These are phyloP conservation scores for Glossophaga mutica DNA, from an alignment of 2,797 vertebrate genomes.

Conservation along the genomic window DNA sequence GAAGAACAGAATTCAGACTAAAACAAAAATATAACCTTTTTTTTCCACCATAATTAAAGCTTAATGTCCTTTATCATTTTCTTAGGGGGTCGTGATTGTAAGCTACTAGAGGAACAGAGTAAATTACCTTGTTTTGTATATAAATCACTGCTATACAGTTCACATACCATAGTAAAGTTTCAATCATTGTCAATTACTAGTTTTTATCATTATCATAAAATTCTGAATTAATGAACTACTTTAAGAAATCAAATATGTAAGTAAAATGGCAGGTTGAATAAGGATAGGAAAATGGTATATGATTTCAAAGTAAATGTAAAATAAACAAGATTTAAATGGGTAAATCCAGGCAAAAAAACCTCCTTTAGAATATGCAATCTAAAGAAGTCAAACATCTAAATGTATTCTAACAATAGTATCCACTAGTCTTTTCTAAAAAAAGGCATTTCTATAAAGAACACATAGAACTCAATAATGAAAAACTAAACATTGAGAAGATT, in stretches of 20 bases:
- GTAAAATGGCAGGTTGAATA: not conserved
- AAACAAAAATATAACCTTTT: not conserved
- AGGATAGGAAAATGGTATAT: not conserved
- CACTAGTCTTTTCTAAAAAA: not conserved
- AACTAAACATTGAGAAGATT: not conserved
- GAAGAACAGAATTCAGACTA: not conserved
- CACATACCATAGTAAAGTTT: not conserved
- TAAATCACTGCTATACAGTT: not conserved
- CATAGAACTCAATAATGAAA: not conserved
- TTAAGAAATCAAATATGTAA: not conserved
- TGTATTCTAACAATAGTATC: not conserved
- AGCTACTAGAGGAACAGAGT: not conserved
- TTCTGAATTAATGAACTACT: not conserved
- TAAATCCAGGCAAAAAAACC: not conserved
- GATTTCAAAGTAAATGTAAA: conserved; percentile 11
- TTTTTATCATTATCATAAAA: not conserved
- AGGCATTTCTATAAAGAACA: not conserved
- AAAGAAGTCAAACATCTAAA: not conserved
- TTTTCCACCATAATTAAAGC: not conserved
- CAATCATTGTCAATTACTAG: not conserved
- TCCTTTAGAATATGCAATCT: not conserved
- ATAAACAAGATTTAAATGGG: not conserved
- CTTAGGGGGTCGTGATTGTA: not conserved
- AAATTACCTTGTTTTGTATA: not conserved
- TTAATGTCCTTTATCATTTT: not conserved